Evolutionary conservation across 2,888 invertebrate genomes (phyloP).

Genomic region (Conomelus anceps): DNA sequence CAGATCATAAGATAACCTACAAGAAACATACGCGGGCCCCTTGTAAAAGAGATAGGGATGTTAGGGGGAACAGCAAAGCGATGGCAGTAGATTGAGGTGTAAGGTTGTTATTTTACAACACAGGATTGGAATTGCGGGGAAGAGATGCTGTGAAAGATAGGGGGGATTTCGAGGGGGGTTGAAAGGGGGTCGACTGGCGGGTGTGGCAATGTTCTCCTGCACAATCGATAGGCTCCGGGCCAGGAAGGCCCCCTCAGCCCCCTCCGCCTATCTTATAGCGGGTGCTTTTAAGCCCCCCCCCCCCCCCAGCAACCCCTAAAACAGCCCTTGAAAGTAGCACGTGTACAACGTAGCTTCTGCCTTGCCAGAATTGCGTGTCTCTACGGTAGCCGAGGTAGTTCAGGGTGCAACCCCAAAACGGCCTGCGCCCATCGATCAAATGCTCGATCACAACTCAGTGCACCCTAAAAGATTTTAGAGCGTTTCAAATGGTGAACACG

Average conservation of each 20-base stretch:
- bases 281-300: neutral
- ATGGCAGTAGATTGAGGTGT: neutral
- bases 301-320: neutral
- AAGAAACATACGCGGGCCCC: neutral
- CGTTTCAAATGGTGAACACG: neutral
- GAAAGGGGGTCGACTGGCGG: neutral
- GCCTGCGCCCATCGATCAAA: neutral
- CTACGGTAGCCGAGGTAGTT: neutral
- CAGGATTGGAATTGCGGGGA: neutral
- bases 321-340: neutral
- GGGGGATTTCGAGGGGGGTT: neutral
- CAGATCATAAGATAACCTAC: neutral
- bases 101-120: neutral
- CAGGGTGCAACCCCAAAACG: neutral
- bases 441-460: neutral
- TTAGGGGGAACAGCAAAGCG: neutral
- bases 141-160: neutral
- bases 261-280: neutral
- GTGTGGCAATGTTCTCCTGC: neutral
- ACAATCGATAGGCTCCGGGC: neutral
- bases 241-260: neutral
- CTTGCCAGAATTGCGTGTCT: neutral
- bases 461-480: no score
- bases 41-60: neutral
- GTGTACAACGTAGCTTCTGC: neutral